phyloP scores from a whole-genome alignment of 2,888 invertebrate species.

The Mesorhabditis belari region DNA sequence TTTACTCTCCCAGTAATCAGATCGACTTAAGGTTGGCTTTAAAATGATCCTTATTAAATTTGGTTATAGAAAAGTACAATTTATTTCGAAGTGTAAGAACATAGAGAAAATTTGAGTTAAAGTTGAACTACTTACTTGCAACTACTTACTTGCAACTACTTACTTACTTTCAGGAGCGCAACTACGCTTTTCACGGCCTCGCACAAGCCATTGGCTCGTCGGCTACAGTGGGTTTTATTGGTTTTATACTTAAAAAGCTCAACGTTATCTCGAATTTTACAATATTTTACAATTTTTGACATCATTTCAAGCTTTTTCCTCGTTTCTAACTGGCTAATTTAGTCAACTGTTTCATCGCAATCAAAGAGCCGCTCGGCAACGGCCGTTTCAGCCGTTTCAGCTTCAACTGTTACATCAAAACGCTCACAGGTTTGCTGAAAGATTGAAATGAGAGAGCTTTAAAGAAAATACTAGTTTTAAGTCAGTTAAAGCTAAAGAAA shows the following conservation, averaged over 20 bases:
- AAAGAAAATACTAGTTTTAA: too few relatives aligned
- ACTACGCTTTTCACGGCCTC: not conserved
- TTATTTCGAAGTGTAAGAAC: too few relatives aligned
- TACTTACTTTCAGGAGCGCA: not conserved
- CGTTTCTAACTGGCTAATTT: too few relatives aligned
- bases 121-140: not conserved
- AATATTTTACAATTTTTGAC: too few relatives aligned
- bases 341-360: not conserved
- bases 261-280: too few relatives aligned
- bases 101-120: not conserved
- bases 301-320: too few relatives aligned
- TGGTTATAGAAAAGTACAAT: too few relatives aligned
- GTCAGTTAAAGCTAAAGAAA: too few relatives aligned
- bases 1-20: too few relatives aligned
- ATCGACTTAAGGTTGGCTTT: too few relatives aligned
- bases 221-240: not conserved
- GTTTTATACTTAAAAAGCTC: not conserved
- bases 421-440: not conserved
- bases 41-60: too few relatives aligned
- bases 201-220: not conserved
- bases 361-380: not conserved
- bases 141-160: not conserved
- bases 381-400: not conserved
- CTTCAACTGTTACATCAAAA: not conserved
- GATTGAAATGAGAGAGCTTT: too few relatives aligned